Evolutionary conservation across 2,113 vertebrate genomes (phyloP), one percentile per base, ranked within the genome.

Genomic region (Cygnus buccinator): DNA sequence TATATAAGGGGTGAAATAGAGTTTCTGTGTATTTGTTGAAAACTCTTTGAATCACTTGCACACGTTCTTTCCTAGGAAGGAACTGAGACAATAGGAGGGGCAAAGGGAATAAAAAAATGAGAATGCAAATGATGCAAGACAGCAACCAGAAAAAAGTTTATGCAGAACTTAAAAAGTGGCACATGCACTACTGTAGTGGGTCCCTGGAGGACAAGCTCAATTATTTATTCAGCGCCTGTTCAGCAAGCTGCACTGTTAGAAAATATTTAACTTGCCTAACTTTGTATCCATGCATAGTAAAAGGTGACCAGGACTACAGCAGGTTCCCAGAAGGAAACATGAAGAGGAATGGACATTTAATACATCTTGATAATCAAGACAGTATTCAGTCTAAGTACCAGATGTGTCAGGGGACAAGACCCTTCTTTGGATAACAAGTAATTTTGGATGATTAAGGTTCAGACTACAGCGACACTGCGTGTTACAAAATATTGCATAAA

Each of bases 171-270:
- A 1, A 50, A 11, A 46, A 72, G 20, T 21, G 35, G 57, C 25
- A 65, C 20, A 39, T 26, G 72, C 28, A 33, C 25, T 62, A 13
- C 4, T 1, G 0, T 11, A 39, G 48, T 54, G 43, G 33, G 75
- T 76, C 59, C 15, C 35, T 50, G 41, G 23, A 92, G 57, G 5
- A 65, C 28, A 37, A 77, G 66, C 28, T 26, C 84, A 41, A 65
- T 70, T 84, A 86, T 86, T 96, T 91, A 97, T 94, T 94, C 70
- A 81, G 68, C 46, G 26, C 31, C 62, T 90, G 37, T 84, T 90
- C 84, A 90, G 78, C 61, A 94, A 84, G 65, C 3, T 18, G 10
- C 39, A 33, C 22, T n/a, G 28, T 59, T 76, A 31, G 76, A 81
- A 44, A 65, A 11, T 9, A 55, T 20, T 46, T 21, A 74, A 54